Evolutionary conservation across 2,888 invertebrate genomes (phyloP), one percentile per base, ranked within the genome.

Genomic region (Abscondita cerata): DNA sequence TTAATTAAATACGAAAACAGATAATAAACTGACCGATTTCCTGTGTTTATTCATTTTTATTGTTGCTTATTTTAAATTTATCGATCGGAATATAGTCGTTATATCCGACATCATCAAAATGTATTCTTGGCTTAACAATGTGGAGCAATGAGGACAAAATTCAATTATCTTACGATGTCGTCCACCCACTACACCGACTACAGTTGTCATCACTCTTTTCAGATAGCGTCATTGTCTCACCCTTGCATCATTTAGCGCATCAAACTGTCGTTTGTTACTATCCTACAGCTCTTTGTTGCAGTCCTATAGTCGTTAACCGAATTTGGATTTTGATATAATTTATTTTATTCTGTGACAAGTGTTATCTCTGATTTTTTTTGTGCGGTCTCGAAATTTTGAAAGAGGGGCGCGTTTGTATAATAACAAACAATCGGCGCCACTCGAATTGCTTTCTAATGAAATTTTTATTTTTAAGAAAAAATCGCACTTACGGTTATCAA

Each of bases 221-320:
- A 76, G 78, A 79, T 79, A 78, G 77, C 76, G 78, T 76, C 77
- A 79, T 80, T 80, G 80, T 80, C 80, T 80, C 80, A 78, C 79
- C 77, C 78, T 77, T 76, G 78, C 79, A 70, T 79, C 80, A 80
- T 80, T 80, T 79, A 79, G 74, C 78, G 73, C 78, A 80, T 80
- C 79, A 80, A 79, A 80, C 74, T 76, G 73, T 78, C 79, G 76
- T 79, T 79, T 79, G 76, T 79, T 75, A 79, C 73, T 71, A 70
- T 69, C 72, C 70, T 65, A 60, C 66, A 64, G 65, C 53, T 66
- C 67, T 72, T 71, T 72, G 72, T 73, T 68, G 65, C 57, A 57
- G 60, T 57, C 67, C 68, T 65, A 66, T 68, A 64, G 72, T 71
- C 72, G 73, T 70, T 73, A 74, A 70, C 71, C 72, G 72, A 72